Base-by-base conservation (phyloP, 2,888 invertebrate genomes). In the Drosophila kanekoi region DNA sequence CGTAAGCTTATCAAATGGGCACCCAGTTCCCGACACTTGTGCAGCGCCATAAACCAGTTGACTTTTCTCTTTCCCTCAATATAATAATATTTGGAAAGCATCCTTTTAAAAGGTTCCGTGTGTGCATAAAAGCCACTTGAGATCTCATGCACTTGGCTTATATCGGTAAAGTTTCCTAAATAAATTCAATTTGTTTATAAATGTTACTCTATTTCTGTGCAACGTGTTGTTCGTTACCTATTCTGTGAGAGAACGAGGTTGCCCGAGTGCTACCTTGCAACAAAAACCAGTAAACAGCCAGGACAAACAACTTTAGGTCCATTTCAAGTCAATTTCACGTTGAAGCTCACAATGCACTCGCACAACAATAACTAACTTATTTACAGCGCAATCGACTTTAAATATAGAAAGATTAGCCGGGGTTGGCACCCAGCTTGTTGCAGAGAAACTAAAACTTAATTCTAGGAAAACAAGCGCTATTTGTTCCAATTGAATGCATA, bases 1-100 rank as follows among this genome's bases (percentile, higher is more conserved):
- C 32, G 13, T 28, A 71, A 59, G 4, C 38, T 16, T 0, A 43
- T 37, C 37, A 71, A 59, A 35, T 71, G n/a, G 13, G 33, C 45
- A 2, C 71, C 71, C 1, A 54, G 8, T 14, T 38, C 0, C 0
- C 41, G 71, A 16, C 72, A 71, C 16, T 35, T 52, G 14, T 71
- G 72, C 13, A 64, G 0, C 3, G 72, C 72, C 13, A 3, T 14
- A 54, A 18, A 71, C 71, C 71, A 71, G 16, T 11, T 52, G 2
- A 59, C 0, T 2, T 0, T 4, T 0, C 1, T 10, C 1, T 9
- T 14, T 0, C 1, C 1, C 18, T 53, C 48, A n/a, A 71, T 47
- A 51, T 59, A 64, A 14, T 51, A 71, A 56, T 64, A 71, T 13
- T 64, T 71, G 0, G 9, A 13, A 0, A 13, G 23, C 0, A 71